Evolutionary conservation across 1,140 invertebrate species (phyloP).

Genomic region (Pseudoatta argentina): DNA sequence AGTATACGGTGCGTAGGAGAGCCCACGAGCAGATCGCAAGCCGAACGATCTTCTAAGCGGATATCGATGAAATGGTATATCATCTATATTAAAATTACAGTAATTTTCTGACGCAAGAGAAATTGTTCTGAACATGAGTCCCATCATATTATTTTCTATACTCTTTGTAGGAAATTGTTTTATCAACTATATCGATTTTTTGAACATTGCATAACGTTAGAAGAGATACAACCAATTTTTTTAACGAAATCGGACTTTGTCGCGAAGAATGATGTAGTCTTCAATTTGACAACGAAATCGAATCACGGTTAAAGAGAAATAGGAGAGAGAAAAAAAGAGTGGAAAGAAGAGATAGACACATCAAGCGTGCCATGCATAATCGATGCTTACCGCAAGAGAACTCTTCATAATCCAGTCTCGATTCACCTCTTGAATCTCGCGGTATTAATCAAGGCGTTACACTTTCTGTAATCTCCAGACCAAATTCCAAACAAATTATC

Average conservation of each 20-base stretch:
- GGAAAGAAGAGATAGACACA: slow-evolving; percentile 44
- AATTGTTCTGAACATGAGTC: slow-evolving; percentile 29
- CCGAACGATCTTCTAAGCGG: slow-evolving; percentile 57
- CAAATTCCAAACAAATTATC: slow-evolving; percentile 81
- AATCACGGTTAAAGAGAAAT: slow-evolving; percentile 19
- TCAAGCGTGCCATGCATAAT: slow-evolving; percentile 51
- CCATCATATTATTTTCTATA: slow-evolving; percentile 35
- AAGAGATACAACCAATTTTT: background rate
- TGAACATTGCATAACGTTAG: background rate
- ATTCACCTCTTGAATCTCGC: slow-evolving; percentile 71
- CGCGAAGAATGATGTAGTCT: slow-evolving; percentile 12
- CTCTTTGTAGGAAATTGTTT: slow-evolving; percentile 19
- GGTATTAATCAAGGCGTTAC: slow-evolving; percentile 74
- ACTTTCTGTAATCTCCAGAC: slow-evolving; percentile 75
- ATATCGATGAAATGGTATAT: slow-evolving; percentile 63
- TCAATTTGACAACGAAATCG: slow-evolving; percentile 32
- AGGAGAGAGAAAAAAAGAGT: slow-evolving; percentile 34
- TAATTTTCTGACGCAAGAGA: slow-evolving; percentile 55
- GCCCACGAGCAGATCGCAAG: slow-evolving; percentile 40
- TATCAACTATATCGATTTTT: slow-evolving; percentile 13
- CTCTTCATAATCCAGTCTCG: slow-evolving; percentile 56
- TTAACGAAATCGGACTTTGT: background rate
- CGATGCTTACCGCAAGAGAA: slow-evolving; percentile 33
- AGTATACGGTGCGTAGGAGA: slow-evolving; percentile 59
- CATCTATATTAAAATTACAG: slow-evolving; percentile 64